phyloP scores from a whole-genome alignment of 2,113 vertebrate genomes.

The Leucosticte australis region DNA sequence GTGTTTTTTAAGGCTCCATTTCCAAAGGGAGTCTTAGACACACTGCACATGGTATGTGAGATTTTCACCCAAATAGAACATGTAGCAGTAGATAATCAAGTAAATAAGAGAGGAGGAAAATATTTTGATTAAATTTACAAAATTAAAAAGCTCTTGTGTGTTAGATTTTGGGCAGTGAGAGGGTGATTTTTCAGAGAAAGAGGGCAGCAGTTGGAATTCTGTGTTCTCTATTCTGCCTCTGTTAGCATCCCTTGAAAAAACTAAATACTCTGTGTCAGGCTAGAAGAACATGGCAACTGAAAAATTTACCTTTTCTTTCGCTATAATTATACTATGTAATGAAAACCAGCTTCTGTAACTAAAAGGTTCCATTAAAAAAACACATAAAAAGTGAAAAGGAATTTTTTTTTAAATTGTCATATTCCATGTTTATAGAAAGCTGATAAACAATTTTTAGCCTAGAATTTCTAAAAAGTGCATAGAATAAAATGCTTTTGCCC shows the following conservation, averaged over 20 bases:
- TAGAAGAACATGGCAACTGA: neutral
- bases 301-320: neutral
- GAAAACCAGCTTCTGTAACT: neutral
- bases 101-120: constrained; percentile 25
- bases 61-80: neutral
- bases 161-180: neutral
- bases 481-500: neutral
- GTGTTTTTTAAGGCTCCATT: constrained; percentile 13
- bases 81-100: neutral
- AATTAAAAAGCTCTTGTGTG: neutral
- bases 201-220: neutral
- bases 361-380: neutral
- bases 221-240: neutral
- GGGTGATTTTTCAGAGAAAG: neutral
- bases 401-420: neutral
- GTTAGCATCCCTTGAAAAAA: neutral
- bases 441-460: neutral
- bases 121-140: neutral
- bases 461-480: neutral
- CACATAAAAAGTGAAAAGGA: neutral
- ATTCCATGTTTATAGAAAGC: neutral
- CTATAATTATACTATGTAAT: neutral
- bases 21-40: neutral
- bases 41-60: neutral
- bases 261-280: neutral